These are phyloP conservation scores for Cryptus viduatorius DNA, from an alignment of 2,888 invertebrate genomes.

Conservation along the genomic window DNA sequence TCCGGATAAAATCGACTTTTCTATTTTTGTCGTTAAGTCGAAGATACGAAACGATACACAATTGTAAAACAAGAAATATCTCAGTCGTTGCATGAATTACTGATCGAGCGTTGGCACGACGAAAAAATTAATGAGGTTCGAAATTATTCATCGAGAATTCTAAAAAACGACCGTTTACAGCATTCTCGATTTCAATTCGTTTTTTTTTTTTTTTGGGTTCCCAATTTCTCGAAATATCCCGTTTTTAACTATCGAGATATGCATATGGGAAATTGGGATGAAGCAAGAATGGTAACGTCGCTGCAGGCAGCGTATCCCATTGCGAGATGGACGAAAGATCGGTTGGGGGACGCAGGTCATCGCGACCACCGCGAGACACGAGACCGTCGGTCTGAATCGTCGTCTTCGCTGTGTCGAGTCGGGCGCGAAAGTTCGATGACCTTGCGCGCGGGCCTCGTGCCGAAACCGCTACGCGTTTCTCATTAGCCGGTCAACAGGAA, in stretches of 20 bases:
- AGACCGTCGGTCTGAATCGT: conserved; percentile 57
- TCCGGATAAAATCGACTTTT: no score
- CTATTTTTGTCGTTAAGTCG: no score
- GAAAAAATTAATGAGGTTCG: no score
- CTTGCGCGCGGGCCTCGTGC: conserved; percentile 65
- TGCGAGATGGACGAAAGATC: conserved; percentile 12
- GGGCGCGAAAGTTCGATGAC: conserved; percentile 69
- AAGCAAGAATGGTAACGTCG: conserved; percentile 18
- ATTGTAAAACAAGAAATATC: no score
- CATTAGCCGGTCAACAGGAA: conserved; percentile 49
- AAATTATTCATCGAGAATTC: no score
- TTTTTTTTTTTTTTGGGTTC: no score
- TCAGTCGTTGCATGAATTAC: no score
- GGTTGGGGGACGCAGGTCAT: background rate
- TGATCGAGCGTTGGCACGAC: no score
- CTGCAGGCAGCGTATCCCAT: background rate
- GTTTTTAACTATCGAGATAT: background rate
- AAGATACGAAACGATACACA: no score
- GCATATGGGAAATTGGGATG: conserved; percentile 14
- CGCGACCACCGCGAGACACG: conserved; percentile 3
- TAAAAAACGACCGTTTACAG: no score
- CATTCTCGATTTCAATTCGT: no score
- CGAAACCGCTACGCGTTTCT: conserved; percentile 68
- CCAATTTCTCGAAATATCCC: background rate
- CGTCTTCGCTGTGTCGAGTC: conserved; percentile 39